A percentile compares a stretch with the other conserved stretches of the same genome.
Evolutionary conservation across 2,888 invertebrate species (phyloP).

Genomic region (Prosapia bicincta): DNA sequence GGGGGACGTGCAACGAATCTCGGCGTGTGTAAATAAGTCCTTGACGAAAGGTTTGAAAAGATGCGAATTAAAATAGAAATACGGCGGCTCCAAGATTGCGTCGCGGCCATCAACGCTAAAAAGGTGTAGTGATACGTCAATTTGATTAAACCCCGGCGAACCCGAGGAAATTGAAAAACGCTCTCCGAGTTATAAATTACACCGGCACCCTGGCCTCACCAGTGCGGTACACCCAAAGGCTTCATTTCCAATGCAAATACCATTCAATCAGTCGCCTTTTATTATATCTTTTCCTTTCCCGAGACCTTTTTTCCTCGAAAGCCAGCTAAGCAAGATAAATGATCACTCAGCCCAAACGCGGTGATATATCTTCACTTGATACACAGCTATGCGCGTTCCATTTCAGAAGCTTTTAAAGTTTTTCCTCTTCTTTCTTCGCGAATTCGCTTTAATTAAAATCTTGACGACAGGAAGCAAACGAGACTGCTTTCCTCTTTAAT

Average conservation of each 20-base stretch:
- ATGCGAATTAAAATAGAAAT: background rate
- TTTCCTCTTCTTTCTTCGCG: background rate
- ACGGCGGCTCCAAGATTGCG: no score
- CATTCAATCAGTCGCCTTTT: background rate
- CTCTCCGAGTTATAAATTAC: background rate
- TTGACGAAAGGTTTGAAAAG: background rate
- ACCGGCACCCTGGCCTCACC: background rate
- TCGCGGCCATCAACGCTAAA: background rate
- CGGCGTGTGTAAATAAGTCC: no score
- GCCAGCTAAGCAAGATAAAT: background rate
- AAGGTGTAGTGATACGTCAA: background rate
- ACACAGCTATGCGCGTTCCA: background rate
- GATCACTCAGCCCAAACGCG: background rate
- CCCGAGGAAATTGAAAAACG: background rate
- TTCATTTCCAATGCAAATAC: conserved; percentile 2
- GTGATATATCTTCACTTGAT: background rate
- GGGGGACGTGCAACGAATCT: no score
- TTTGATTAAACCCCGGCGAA: background rate
- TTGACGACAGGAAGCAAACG: background rate
- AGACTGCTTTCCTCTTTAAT: background rate
- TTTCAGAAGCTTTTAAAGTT: background rate
- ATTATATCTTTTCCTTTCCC: background rate
- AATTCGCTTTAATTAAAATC: background rate
- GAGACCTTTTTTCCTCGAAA: background rate
- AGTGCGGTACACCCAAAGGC: background rate